These are phyloP conservation scores for Saccopteryx leptura DNA, from an alignment of 2,113 vertebrate genomes.

Conservation along the genomic window DNA sequence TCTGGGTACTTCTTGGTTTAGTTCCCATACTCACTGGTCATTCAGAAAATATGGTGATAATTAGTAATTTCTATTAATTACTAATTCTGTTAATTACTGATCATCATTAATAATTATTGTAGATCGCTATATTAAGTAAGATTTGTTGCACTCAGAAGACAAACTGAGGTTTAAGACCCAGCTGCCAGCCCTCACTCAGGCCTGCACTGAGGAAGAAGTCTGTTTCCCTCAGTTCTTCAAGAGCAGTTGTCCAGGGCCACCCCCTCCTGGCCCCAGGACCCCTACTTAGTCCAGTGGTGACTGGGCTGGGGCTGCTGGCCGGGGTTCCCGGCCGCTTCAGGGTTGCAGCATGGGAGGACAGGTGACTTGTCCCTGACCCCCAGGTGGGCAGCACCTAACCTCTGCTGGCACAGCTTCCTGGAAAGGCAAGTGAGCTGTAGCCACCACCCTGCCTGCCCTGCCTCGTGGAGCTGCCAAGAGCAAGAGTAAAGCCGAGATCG, in stretches of 20 bases:
- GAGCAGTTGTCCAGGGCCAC: too few relatives aligned
- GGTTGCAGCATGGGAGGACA: too few relatives aligned
- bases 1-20: not conserved
- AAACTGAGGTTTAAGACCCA: not conserved
- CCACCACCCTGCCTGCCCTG: not conserved
- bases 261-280: not conserved
- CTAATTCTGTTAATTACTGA: too few relatives aligned
- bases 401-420: not conserved
- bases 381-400: too few relatives aligned
- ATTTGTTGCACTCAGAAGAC: not conserved
- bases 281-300: not conserved
- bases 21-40: not conserved
- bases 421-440: accelerated
- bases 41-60: not conserved
- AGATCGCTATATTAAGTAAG: not conserved
- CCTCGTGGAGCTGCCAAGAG: not conserved
- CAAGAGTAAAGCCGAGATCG: not conserved
- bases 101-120: too few relatives aligned
- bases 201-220: not conserved
- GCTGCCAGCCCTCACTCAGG: not conserved
- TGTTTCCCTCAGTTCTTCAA: not conserved
- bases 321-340: too few relatives aligned
- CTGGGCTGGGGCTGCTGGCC: not conserved
- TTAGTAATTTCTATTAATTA: too few relatives aligned
- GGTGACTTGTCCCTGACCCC: not conserved